These are phyloP conservation scores for Mercenaria mercenaria DNA, from an alignment of 1,140 invertebrate species.

Conservation along the genomic window DNA sequence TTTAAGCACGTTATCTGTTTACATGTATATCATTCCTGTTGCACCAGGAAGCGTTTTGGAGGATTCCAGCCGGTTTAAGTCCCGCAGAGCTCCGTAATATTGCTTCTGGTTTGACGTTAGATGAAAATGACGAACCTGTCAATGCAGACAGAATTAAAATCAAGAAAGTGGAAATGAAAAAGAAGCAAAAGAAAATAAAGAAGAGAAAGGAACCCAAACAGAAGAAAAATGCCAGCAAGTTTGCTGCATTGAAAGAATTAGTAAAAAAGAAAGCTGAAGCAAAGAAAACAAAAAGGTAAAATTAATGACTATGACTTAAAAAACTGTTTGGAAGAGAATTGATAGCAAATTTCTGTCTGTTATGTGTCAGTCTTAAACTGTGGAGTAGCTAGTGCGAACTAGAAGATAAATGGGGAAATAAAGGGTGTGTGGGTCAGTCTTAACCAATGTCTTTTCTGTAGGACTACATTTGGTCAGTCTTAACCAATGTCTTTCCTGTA, in stretches of 20 bases:
- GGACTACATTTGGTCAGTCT: no score
- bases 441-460: no score
- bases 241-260: slow-evolving; percentile 62
- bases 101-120: slow-evolving; percentile 72
- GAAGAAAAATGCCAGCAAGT: slow-evolving; percentile 42
- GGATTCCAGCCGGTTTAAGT: slow-evolving; percentile 78
- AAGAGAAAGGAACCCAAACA: slow-evolving; percentile 43
- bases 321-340: no score
- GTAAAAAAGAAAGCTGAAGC: slow-evolving; percentile 59
- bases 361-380: no score
- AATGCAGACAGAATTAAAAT: slow-evolving; percentile 73
- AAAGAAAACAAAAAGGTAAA: slow-evolving; percentile 60
- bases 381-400: no score
- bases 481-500: no score
- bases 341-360: no score
- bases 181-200: slow-evolving; percentile 62
- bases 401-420: no score
- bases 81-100: slow-evolving; percentile 70
- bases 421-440: no score
- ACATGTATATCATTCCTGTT: neutral
- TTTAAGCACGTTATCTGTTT: no score
- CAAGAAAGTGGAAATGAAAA: slow-evolving; percentile 18
- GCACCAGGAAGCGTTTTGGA: slow-evolving; percentile 83
- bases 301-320: no score
- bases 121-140: slow-evolving; percentile 73